Evolutionary conservation across 2,888 invertebrate species (phyloP), one percentile per base, ranked within the genome.

Genomic region (Papilio protenor): DNA sequence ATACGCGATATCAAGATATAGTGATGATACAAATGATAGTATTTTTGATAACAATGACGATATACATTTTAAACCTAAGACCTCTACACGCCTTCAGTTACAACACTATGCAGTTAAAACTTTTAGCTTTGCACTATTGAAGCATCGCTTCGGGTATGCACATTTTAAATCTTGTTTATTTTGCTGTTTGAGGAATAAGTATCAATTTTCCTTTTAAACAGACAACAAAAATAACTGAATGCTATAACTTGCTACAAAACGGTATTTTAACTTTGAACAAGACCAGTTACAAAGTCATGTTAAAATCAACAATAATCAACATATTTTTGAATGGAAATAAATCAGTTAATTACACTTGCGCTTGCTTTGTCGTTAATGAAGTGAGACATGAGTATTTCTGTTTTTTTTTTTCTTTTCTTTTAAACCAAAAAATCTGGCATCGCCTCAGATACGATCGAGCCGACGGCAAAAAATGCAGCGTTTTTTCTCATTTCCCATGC

Each of bases 361-460:
- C 47, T 49, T 64, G 12, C 12, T 55, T 33, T 55, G 16, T 18
- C 61, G 27, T 55, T 75, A 75, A 66, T 75, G 75, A 75, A 66
- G 75, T 75, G 66, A 66, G 66, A 75, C 40, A 27, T 40, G 21
- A 33, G 66, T 27, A 75, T 66, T 75, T 75, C 12, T 23, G 1
- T 1, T 33, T 64, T 61, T 27, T 61, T 27, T 40, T 40, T 40
- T 40, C 40, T 55, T 64, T 52, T 40, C 23, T 21, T 33, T 59
- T 18, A 11, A 55, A 70, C 72, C 72, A 64, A 76, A 73, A 75
- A 70, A 70, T 47, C 4, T 73, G 40, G 23, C 57, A 45, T 55
- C 47, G 76, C 61, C 78, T 74, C 57, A 71, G 77, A 79, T 79
- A 79, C 49, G 66, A 75, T 75, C 66, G 52, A 14, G 40, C 66